phyloP scores from a whole-genome alignment of 2,888 invertebrate species.

The Phortica magna region DNA sequence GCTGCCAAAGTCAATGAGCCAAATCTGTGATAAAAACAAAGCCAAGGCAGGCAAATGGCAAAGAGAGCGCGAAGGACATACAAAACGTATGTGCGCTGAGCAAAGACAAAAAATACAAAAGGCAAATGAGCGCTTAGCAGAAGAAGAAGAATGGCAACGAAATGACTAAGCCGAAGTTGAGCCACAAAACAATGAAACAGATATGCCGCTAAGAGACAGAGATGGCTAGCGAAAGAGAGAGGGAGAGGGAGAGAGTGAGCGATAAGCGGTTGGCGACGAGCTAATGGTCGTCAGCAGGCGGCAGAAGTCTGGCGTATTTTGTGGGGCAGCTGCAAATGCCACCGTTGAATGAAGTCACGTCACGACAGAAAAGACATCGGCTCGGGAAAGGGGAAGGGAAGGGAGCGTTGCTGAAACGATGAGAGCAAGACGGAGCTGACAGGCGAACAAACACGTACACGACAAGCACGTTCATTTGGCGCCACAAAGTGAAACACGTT shows the following conservation, averaged over 20 bases:
- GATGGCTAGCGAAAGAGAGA: conserved; percentile 28
- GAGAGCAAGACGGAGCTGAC: background rate
- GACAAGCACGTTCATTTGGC: conserved; percentile 56
- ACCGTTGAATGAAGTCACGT: conserved; percentile 3
- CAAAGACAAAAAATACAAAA: background rate
- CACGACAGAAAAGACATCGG: background rate
- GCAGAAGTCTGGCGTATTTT: conserved; percentile 41
- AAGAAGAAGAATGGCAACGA: conserved; percentile 32
- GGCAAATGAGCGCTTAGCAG: background rate
- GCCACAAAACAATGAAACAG: background rate
- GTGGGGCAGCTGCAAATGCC: conserved; percentile 21
- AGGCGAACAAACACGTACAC: conserved; percentile 53
- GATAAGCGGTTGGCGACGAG: background rate
- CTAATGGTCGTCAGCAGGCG: background rate
- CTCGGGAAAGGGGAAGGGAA: background rate
- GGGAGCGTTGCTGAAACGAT: background rate
- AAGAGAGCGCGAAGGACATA: too few relatives aligned
- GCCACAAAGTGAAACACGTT: conserved; percentile 46
- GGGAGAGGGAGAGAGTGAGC: background rate
- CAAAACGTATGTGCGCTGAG: background rate
- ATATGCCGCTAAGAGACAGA: conserved; percentile 26
- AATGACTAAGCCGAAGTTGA: conserved; percentile 24
- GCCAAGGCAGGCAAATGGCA: too few relatives aligned
- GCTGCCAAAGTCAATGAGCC: too few relatives aligned
- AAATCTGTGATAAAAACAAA: too few relatives aligned